Base-by-base conservation (phyloP, 2,797 vertebrate species). In the Clarias pachynema region DNA sequence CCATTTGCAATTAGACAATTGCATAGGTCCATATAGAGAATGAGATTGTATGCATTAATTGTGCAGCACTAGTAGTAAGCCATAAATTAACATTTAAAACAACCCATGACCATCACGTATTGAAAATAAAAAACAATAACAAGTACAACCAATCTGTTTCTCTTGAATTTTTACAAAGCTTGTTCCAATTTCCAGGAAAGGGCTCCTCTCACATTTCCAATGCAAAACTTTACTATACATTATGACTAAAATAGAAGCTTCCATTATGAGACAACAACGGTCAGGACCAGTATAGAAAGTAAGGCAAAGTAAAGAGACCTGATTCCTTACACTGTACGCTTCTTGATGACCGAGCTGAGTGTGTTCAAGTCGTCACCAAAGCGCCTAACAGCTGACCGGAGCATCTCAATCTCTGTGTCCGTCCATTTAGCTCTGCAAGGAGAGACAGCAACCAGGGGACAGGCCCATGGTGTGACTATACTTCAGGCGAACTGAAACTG, bases 301-400 rank as follows among this genome's bases (percentile, higher is more conserved):
- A 74, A 73, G 4, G 34, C n/a, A 59, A 60, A 79, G 53, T 68
- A 80, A 12, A 69, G 60, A 83, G 66, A 85, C 40, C 73, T 26
- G 75, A 9, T 26, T 84, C 92, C 96, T 96, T 93, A 97, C 96
- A 97, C 96, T 2, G 96, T 97, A 89, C 96, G 95, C 86, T 98
- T 96, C 93, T 97, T 97, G 94, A 97, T 97, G 93, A 97, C 94
- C 24, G 95, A 95, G 94, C 97, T 97, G 95, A 97, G 97, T 92
- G 94, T 94, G 95, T 97, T 96, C 78, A 97, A 93, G 91, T 97
- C 96, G 85, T 98, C 96, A 88, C 97, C 97, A 66, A 98, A 98
- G 12, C 97, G 96, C 87, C 95, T 94, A 85, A 98, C 97, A 1
- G 97, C 96, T 85, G 96, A 91, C 81, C 96, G 96, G 85, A 98